These are phyloP conservation scores for Morone saxatilis DNA, from an alignment of 2,113 vertebrate genomes.

Conservation along the genomic window DNA sequence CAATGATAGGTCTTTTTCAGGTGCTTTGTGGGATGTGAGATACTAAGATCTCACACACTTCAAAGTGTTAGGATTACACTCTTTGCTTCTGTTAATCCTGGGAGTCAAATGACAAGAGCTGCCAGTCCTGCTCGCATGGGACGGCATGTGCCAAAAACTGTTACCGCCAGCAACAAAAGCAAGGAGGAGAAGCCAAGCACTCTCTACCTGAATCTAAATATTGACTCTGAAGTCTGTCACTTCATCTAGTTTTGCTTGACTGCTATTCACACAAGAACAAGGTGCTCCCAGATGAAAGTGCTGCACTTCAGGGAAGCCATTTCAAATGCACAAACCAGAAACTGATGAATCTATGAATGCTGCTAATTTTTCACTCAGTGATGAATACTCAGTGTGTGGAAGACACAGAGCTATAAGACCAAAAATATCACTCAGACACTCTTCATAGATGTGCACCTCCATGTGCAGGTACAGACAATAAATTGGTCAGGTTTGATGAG, in stretches of 20 bases:
- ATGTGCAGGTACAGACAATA: background rate
- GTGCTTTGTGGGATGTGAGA: slow-evolving; percentile 45
- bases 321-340: slow-evolving; percentile 22
- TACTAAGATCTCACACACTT: slow-evolving; percentile 57
- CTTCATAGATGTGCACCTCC: background rate
- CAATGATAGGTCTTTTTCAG: slow-evolving; percentile 52
- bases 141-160: slow-evolving; percentile 32
- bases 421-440: background rate
- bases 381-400: background rate
- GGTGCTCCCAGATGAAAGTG: slow-evolving; percentile 36
- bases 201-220: slow-evolving; percentile 51
- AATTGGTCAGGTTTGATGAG: slow-evolving; percentile 17
- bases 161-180: slow-evolving; percentile 41
- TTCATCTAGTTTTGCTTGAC: slow-evolving; percentile 9
- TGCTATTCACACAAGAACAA: slow-evolving; percentile 34
- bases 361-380: background rate
- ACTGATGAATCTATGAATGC: background rate
- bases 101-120: slow-evolving; percentile 64
- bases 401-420: background rate
- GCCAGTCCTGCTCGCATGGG: slow-evolving; percentile 47
- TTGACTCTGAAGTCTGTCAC: slow-evolving; percentile 46
- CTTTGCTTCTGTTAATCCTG: slow-evolving; percentile 67
- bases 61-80: slow-evolving; percentile 71
- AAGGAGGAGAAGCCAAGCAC: slow-evolving; percentile 2
- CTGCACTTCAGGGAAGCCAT: background rate